A percentile compares a stretch with the other conserved stretches of the same genome.
Conservation (phyloP, 2,888 invertebrate genomes). For the Pollenia griseotomentosa region DNA sequence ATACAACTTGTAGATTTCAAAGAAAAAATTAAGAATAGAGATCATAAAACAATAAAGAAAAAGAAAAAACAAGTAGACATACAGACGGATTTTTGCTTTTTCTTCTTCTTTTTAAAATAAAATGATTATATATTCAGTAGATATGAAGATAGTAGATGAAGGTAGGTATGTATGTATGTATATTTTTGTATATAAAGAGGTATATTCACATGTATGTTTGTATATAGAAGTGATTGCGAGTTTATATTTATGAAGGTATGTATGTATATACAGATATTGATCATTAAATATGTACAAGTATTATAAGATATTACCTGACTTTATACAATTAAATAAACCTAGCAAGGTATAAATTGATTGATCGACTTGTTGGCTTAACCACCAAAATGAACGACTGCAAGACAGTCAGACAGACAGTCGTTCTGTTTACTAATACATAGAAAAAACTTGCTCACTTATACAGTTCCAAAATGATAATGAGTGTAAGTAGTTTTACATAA, state of each 20-base stretch:
- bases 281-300: conserved; percentile 55
- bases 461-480: neutral
- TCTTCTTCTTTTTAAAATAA: neutral
- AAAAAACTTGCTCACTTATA: neutral
- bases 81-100: conserved; percentile 49
- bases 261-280: conserved; percentile 51
- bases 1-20: conserved; percentile 16
- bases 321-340: conserved; percentile 69
- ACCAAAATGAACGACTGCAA: conserved; percentile 19
- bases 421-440: conserved; percentile 4
- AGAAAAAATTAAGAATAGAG: conserved; percentile 40
- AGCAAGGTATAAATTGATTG: conserved; percentile 72
- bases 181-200: neutral
- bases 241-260: conserved; percentile 42
- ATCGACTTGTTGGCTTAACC: conserved; percentile 59
- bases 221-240: neutral
- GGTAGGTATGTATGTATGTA: neutral
- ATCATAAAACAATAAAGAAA: conserved; percentile 48
- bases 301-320: conserved; percentile 72
- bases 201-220: neutral
- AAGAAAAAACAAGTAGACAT: conserved; percentile 30
- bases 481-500: conserved; percentile 14
- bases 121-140: neutral
- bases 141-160: neutral
- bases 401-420: conserved; percentile 2